phyloP scores from a whole-genome alignment of 2,113 vertebrate genomes.

The Phaethornis superciliosus region DNA sequence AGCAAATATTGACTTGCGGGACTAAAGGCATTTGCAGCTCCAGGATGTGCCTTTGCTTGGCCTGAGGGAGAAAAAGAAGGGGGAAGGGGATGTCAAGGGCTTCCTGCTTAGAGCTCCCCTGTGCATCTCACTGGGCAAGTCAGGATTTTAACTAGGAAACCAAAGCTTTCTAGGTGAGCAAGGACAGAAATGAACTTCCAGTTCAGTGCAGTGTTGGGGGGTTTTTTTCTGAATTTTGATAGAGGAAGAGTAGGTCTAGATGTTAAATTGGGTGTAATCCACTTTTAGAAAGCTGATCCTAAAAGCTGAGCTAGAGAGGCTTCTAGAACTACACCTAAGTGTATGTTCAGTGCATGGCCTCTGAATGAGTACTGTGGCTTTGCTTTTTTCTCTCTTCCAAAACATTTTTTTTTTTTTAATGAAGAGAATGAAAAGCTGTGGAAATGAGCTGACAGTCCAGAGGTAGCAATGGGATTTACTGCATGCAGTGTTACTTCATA shows the following conservation, averaged over 20 bases:
- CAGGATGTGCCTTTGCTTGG: neutral
- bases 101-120: neutral
- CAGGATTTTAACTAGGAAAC: neutral
- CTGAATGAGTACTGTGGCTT: neutral
- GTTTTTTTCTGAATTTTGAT: neutral
- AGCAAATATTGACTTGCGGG: conserved; percentile 71
- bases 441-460: neutral
- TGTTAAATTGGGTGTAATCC: neutral
- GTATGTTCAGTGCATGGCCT: accelerated
- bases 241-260: neutral
- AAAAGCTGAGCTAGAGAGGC: neutral
- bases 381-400: neutral
- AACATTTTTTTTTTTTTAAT: neutral
- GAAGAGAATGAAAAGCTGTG: neutral
- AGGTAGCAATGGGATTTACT: neutral
- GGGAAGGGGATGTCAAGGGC: conserved; percentile 6
- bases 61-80: neutral
- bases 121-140: neutral
- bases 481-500: neutral
- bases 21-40: conserved; percentile 28
- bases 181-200: neutral
- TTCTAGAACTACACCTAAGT: neutral
- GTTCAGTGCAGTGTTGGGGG: neutral
- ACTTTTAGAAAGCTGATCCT: neutral
- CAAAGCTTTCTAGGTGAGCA: neutral